Conservation (phyloP, 64 coral and sea anemone genomes). For the Trachythela sp. region DNA sequence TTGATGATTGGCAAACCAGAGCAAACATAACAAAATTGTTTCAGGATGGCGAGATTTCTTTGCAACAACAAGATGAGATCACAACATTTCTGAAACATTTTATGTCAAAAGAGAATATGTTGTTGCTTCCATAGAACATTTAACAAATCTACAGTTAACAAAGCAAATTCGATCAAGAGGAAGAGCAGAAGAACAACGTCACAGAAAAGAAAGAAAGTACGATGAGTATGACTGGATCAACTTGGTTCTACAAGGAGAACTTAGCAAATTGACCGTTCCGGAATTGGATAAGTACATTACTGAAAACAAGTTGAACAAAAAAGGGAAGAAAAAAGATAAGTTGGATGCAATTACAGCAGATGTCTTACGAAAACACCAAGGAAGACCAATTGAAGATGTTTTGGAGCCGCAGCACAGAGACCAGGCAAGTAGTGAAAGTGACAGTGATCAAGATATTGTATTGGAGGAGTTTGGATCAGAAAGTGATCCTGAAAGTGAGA, state of each 20-base stretch:
- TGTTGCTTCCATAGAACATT: slow-evolving; percentile 27
- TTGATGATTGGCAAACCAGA: slow-evolving; percentile 50
- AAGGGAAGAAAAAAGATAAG: slow-evolving; percentile 35
- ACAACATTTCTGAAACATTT: slow-evolving; percentile 41
- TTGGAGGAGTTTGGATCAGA: slow-evolving; percentile 34
- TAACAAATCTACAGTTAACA: slow-evolving; percentile 18
- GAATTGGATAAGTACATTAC: slow-evolving; percentile 38
- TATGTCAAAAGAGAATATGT: slow-evolving; percentile 48
- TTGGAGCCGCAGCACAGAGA: not conserved
- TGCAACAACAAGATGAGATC: slow-evolving; percentile 36
- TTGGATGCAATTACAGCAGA: slow-evolving; percentile 19
- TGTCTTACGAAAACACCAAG: slow-evolving; percentile 25
- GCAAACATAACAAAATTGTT: slow-evolving; percentile 45
- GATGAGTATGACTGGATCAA: slow-evolving; percentile 29
- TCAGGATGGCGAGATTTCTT: slow-evolving; percentile 28
- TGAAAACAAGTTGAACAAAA: slow-evolving; percentile 39
- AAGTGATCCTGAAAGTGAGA: not conserved
- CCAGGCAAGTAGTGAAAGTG: not conserved
- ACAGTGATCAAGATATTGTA: slow-evolving; percentile 33
- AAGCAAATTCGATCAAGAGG: slow-evolving; percentile 36
- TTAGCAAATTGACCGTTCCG: slow-evolving; percentile 30
- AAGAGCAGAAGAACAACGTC: slow-evolving; percentile 4
- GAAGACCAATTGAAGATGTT: slow-evolving; percentile 1
- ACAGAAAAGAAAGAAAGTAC: slow-evolving; percentile 20
- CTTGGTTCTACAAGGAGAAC: slow-evolving; percentile 39